Percentiles rank a stretch among this genome's conserved stretches.
phyloP scores from a whole-genome alignment of 2,888 invertebrate genomes.

The Sericinus montela region DNA sequence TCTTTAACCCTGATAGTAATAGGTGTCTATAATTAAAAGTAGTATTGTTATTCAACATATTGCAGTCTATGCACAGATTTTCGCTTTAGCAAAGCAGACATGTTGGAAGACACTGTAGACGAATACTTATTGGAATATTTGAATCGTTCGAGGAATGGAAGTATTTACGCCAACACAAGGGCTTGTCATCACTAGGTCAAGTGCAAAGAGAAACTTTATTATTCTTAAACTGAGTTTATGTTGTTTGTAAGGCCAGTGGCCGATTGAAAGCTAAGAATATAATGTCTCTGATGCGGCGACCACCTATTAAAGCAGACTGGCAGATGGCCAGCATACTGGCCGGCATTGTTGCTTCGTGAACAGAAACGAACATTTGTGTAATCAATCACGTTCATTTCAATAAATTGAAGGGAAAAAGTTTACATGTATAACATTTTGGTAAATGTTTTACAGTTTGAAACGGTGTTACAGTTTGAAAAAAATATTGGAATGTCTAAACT shows the following conservation, averaged over 20 bases:
- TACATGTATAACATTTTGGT: not conserved
- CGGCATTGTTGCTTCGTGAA: constrained; percentile 48
- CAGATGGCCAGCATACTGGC: constrained; percentile 81
- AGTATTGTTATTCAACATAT: too few relatives aligned
- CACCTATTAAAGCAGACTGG: constrained; percentile 95
- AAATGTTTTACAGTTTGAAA: too few relatives aligned
- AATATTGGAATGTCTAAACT: too few relatives aligned
- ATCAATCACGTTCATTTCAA: constrained; percentile 49
- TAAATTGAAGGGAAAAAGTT: not conserved
- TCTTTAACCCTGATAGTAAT: too few relatives aligned
- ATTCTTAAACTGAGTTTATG: constrained; percentile 45
- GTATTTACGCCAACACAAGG: constrained; percentile 32
- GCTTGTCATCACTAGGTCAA: constrained; percentile 61
- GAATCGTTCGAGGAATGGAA: constrained; percentile 13
- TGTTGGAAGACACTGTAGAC: too few relatives aligned
- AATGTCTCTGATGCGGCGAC: constrained; percentile 80
- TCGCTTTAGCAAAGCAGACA: too few relatives aligned
- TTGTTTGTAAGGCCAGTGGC: constrained; percentile 68
- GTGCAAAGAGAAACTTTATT: constrained; percentile 59
- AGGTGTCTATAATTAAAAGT: too few relatives aligned
- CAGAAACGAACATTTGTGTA: constrained; percentile 62
- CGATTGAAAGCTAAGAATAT: constrained; percentile 83
- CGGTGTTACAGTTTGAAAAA: too few relatives aligned
- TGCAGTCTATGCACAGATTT: too few relatives aligned
- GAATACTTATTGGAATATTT: too few relatives aligned